Base-by-base conservation (phyloP, 2,888 invertebrate species). In the Taenaris catops region DNA sequence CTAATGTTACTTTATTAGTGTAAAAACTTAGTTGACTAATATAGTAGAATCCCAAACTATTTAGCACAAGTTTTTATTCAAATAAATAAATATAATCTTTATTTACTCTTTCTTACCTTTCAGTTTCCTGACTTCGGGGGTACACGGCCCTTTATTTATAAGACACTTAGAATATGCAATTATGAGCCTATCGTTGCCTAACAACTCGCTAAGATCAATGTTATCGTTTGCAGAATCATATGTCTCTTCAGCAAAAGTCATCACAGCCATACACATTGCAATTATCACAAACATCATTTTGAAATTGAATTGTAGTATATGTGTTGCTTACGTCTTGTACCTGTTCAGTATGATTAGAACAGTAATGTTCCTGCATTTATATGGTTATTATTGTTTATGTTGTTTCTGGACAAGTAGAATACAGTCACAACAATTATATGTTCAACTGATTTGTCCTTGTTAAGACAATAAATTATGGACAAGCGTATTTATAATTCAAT, bases 131-230 rank as follows among this genome's bases (percentile, higher is more conserved):
- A 90, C 91, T 69, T 94, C 93, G 4, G 93, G 88, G 0, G 92
- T 92, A 60, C 94, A 94, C 1, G 88, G 89, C 24, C 91, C 91
- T 41, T 84, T 76, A 8, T 89, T 89, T 46, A 93, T 66, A 43
- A 94, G 66, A 55, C 94, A 94, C 41, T 91, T 90, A 5, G 91
- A 69, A 53, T 94, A 94, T 29, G 90, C 89, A 19, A 87, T 84
- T 14, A 94, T 68, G 17, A 94, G 69, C 38, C 93, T 88, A 2
- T 92, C 90, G 60, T 91, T 94, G 4, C 57, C 59, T 7, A 94
- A 65, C 35, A 94, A 89, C 62, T 91, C 89, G 34, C 92, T 90
- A 34, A 94, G 46, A 58, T 94, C 88, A 32, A 94, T 81, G 54
- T 91, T 88, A 48, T 92, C 92, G 51, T 89, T 91, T 45, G 87